Evolutionary conservation across 1,140 invertebrate species (phyloP), one percentile per base, ranked within the genome.

Genomic region (Cheumatopsyche charites): DNA sequence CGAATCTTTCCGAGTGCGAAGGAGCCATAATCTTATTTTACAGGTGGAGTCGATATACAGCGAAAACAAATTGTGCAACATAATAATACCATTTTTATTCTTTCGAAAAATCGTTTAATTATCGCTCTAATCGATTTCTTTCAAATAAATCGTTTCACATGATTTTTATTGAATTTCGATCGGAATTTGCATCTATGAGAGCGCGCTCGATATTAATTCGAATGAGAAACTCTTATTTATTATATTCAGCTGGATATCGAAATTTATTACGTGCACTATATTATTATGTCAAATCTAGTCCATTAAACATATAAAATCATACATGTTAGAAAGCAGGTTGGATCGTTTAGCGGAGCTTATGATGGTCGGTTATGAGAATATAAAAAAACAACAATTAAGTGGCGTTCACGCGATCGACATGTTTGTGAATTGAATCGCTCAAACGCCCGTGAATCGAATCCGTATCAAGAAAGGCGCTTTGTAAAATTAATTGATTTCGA

Each of bases 401-500:
- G 23, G 19, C 55, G 55, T 23, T 58, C 21, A 19, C 21, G 12
- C 12, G 15, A 47, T 12, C 3, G 15, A 3, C 13, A 47, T 47
- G 13, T 47, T 47, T 47, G 43, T 47, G 43, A 25, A 58, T 58
- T 13, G 55, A 58, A 58, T 25, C 3, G 23, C 21, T 25, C 11
- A 58, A 25, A 26, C 21, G 55, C 55, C 12, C 21, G 55, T 4
- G 55, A 58, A 58, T 58, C 55, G 55, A 58, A 58, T 21, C 23
- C 55, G 12, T 19, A 58, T 52, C 25, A 58, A 25, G 23, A 21
- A 19, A 19, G 55, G 55, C 11, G 7, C 55, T 58, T 58, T 58
- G 55, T 58, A 58, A 58, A 58, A 58, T 58, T 58, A 58, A 58
- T 58, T 58, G 55, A 58, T 58, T 58, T n/a, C 9, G 55, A 12